Evolutionary conservation across 2,888 invertebrate species (phyloP), one percentile per base, ranked within the genome.

Genomic region (Heliconius aoede): DNA sequence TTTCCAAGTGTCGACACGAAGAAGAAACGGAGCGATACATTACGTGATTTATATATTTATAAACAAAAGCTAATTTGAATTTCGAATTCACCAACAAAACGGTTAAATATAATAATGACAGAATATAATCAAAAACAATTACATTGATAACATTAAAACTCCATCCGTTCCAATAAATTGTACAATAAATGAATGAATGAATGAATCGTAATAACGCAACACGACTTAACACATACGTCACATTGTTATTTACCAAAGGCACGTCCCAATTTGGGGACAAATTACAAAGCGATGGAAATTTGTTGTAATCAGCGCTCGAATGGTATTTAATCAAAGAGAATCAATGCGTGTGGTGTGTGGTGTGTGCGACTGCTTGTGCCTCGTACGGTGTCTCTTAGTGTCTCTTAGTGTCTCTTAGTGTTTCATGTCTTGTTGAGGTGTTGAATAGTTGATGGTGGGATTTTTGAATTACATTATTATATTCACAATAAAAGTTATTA

Each of bases 281-380:
- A 80, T 81, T 81, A 81, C 80, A 81, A 77, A 81, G 76, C 58
- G 74, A 78, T 72, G 78, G 81, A 78, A 81, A 81, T 81, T 76
- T 78, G 76, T 76, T 78, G 87, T 89, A 89, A 89, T 89, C 86
- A 87, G 84, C 82, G 82, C 84, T 83, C 84, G 84, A 86, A 85
- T 86, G 84, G 86, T 86, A 87, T 89, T 88, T 87, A 88, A 88
- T 90, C 88, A 90, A 90, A 90, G 87, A 84, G 88, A 88, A 88
- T 88, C 88, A 83, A 83, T 85, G 85, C 84, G 83, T 83, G 83
- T 81, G 79, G 79, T 75, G 78, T n/a, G 80, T 78, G 79, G 83
- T 87, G 81, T 73, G 78, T 76, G 72, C 30, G 55, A 15, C 40
- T 72, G 76, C 61, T 76, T 72, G 72, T 76, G n/a, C n/a, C n/a